A percentile compares a stretch with the other conserved stretches of the same genome.
Evolutionary conservation across 1,140 invertebrate genomes (phyloP).

Genomic region (Dendrolimus kikuchii): DNA sequence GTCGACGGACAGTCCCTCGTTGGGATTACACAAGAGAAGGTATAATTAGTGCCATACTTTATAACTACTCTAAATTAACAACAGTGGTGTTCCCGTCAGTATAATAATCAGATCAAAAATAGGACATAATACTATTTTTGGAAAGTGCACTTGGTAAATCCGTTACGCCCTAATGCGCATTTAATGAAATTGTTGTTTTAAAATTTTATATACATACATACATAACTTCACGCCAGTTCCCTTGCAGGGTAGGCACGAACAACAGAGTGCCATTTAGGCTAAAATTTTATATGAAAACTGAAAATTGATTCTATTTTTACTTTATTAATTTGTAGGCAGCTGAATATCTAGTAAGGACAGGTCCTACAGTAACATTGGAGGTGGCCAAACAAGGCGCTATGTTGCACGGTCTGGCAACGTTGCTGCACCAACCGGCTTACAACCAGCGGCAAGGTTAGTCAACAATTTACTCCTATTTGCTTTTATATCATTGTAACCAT

Average conservation of each 20-base stretch:
- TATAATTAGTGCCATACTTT: slow-evolving; percentile 10
- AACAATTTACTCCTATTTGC: not conserved
- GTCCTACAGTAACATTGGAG: slow-evolving; percentile 93
- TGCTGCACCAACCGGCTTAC: slow-evolving; percentile 92
- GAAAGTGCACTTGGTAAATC: no score
- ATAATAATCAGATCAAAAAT: no score
- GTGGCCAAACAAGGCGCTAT: slow-evolving; percentile 98
- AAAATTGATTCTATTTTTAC: not conserved
- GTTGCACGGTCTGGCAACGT: slow-evolving; percentile 94
- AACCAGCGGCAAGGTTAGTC: slow-evolving; percentile 79
- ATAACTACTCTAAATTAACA: no score
- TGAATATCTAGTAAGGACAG: slow-evolving; percentile 95
- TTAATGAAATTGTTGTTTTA: no score
- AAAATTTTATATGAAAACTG: not conserved
- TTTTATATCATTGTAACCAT: no score
- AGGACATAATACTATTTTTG: no score
- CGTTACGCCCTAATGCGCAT: no score
- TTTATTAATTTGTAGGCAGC: slow-evolving; percentile 77
- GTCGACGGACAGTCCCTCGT: slow-evolving; percentile 98
- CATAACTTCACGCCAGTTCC: no score
- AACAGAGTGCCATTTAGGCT: no score
- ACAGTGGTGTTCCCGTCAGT: no score
- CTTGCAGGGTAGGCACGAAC: no score
- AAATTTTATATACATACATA: not conserved
- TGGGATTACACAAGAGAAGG: slow-evolving; percentile 94